Conservation (phyloP, 2,888 invertebrate species). For the Pachymerium ferrugineum region DNA sequence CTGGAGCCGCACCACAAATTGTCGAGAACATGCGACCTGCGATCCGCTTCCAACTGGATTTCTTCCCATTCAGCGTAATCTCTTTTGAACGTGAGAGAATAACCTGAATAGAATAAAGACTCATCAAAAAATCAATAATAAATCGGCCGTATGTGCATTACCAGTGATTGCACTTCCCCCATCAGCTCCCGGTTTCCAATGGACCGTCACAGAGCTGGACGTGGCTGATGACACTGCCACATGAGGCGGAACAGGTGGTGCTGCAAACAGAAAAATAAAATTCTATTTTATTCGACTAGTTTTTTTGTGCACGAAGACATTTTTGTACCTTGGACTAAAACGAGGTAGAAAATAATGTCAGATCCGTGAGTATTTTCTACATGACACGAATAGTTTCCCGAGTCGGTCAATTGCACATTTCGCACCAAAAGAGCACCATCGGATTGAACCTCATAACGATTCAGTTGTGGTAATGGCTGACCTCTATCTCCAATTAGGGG, state of each 20-base stretch:
- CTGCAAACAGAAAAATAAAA: neutral
- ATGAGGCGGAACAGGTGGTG: conserved; percentile 15
- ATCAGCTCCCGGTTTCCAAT: conserved; percentile 26
- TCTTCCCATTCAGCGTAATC: conserved; percentile 94
- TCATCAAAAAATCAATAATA: neutral
- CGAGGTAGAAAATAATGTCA: neutral
- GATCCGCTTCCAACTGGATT: conserved; percentile 54
- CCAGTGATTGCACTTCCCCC: conserved; percentile 23
- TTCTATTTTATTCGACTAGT: too few species aligned
- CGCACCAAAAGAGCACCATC: neutral
- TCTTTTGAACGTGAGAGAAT: conserved; percentile 85
- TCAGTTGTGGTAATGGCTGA: neutral
- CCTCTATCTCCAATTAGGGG: conserved; percentile 30
- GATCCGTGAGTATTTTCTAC: conserved; percentile 15
- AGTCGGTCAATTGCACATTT: neutral
- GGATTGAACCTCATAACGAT: neutral
- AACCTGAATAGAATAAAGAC: conserved; percentile 54
- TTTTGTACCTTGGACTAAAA: conserved; percentile 21
- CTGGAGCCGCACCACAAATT: conserved; percentile 85
- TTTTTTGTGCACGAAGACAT: too few species aligned
- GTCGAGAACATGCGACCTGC: conserved; percentile 60
- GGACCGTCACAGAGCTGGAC: conserved; percentile 3
- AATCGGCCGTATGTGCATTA: neutral
- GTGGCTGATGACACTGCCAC: neutral
- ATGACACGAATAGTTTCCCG: conserved; percentile 12